phyloP scores from a whole-genome alignment of 2,888 invertebrate genomes.

The Unio delphinus region DNA sequence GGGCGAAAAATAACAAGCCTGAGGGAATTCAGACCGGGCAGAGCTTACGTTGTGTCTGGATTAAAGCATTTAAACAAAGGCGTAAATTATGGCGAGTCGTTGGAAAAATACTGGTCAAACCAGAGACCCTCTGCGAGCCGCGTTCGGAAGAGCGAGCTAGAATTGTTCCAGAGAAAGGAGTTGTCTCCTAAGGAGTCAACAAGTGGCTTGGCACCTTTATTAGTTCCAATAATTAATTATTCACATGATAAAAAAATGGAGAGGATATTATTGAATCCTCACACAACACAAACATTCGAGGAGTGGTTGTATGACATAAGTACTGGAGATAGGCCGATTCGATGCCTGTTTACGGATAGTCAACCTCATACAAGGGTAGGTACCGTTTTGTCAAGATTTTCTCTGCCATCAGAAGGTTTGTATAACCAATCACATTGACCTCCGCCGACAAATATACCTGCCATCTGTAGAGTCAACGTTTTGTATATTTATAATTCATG shows the following conservation, averaged over 20 bases:
- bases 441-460: too few species aligned
- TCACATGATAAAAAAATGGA: conserved; percentile 83
- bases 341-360: conserved; percentile 92
- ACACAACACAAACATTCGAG: conserved; percentile 94
- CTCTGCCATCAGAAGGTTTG: too few species aligned
- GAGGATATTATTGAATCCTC: conserved; percentile 86
- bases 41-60: conserved; percentile 93
- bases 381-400: conserved; percentile 2
- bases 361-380: conserved; percentile 85
- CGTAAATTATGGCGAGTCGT: conserved; percentile 56
- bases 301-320: conserved; percentile 90
- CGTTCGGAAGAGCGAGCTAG: conserved; percentile 46
- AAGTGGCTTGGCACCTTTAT: conserved; percentile 78
- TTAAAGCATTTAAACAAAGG: conserved; percentile 75
- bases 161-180: conserved; percentile 36
- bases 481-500: too few species aligned
- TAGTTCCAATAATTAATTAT: conserved; percentile 90
- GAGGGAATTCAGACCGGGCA: conserved; percentile 77
- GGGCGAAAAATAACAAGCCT: conserved; percentile 83
- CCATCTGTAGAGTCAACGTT: too few species aligned
- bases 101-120: conserved; percentile 54
- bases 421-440: too few species aligned
- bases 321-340: conserved; percentile 75
- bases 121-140: conserved; percentile 40
- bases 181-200: conserved; percentile 25